These are phyloP conservation scores for Dioctria rufipes DNA, from an alignment of 2,888 invertebrate species.

Conservation along the genomic window DNA sequence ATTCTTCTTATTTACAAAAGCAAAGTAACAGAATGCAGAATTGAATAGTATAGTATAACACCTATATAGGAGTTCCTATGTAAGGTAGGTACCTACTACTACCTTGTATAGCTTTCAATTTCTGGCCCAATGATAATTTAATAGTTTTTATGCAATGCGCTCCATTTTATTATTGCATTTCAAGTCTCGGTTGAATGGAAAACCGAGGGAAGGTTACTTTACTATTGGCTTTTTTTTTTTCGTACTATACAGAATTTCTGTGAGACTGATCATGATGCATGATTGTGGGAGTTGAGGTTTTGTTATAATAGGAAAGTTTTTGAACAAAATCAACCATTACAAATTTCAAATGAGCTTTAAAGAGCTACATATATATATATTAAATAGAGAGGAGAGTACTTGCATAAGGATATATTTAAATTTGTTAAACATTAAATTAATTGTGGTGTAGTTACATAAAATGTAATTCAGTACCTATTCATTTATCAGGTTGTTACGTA, in stretches of 20 bases:
- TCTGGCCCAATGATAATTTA: conserved; percentile 13
- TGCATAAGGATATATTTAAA: too few species aligned
- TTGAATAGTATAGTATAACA: neutral
- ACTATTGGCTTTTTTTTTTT: neutral
- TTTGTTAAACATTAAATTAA: too few species aligned
- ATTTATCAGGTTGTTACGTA: too few species aligned
- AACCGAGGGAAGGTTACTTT: neutral
- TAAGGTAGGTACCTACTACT: too few species aligned
- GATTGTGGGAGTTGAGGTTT: neutral
- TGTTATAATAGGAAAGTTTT: neutral
- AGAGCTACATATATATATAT: too few species aligned
- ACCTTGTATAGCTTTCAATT: neutral
- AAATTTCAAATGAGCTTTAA: neutral
- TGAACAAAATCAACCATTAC: neutral
- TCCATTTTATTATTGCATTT: conserved; percentile 6
- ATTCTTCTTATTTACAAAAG: neutral
- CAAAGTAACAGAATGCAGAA: neutral
- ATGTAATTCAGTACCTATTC: too few species aligned
- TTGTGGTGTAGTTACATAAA: too few species aligned
- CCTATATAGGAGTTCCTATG: neutral
- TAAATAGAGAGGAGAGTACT: too few species aligned
- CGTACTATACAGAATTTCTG: neutral
- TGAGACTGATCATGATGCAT: too few species aligned
- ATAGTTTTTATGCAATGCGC: neutral
- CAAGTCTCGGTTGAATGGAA: neutral